Conservation (phyloP, 2,113 vertebrate genomes). For the Herpetotheres cachinnans region DNA sequence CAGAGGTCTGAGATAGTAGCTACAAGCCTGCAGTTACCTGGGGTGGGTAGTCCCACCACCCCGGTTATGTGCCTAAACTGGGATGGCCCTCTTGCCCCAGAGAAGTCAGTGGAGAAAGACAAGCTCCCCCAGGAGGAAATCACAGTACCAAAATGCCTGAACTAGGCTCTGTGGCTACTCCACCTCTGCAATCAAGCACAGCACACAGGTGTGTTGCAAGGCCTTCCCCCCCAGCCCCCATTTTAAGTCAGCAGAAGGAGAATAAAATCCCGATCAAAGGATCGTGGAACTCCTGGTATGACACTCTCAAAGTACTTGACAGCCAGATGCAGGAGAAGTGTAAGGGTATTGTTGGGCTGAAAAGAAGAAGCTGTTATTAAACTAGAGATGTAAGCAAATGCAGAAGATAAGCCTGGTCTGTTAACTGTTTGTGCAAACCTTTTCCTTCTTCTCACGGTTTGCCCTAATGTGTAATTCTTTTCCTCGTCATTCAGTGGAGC, state of each 20-base stretch:
- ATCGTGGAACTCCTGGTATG: not conserved
- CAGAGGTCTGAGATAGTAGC: not conserved
- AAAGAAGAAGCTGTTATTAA: not conserved
- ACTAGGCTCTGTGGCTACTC: not conserved
- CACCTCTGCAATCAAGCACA: not conserved
- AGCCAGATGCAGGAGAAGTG: not conserved
- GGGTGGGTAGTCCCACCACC: fast-evolving
- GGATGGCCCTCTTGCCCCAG: not conserved
- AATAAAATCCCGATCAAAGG: not conserved
- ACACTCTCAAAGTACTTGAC: not conserved
- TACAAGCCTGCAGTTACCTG: not conserved
- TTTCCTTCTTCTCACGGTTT: not conserved
- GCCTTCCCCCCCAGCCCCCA: not conserved
- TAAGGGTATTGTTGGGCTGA: not conserved
- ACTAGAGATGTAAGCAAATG: not conserved
- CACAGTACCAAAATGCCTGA: not conserved
- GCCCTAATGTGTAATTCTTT: not conserved
- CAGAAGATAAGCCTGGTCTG: not conserved
- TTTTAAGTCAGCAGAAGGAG: not conserved
- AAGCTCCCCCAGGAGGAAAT: not conserved
- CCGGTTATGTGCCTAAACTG: fast-evolving
- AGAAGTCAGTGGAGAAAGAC: not conserved
- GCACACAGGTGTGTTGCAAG: not conserved
- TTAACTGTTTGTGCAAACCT: not conserved
- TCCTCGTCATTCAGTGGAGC: not conserved